Conservation (phyloP, 2,888 invertebrate genomes). For the Rhaphigaster nebulosa region DNA sequence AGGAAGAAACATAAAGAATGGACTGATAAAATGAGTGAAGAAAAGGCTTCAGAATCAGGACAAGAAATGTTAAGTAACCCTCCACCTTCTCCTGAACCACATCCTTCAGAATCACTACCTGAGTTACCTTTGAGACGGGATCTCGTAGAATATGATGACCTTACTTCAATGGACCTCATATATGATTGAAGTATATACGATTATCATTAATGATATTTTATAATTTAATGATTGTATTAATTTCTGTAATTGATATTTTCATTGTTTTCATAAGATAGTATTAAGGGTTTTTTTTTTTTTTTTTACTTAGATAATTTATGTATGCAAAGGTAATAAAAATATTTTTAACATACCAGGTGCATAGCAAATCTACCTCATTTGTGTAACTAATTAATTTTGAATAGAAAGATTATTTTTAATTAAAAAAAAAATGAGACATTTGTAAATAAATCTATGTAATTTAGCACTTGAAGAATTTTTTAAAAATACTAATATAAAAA, state of each 20-base stretch:
- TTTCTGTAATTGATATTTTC: conserved; percentile 13
- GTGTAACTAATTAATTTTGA: background rate
- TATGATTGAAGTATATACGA: conserved; percentile 26
- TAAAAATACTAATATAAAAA: background rate
- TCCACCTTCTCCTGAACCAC: conserved; percentile 62
- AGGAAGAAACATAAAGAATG: background rate
- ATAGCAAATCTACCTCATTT: background rate
- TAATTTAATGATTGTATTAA: background rate
- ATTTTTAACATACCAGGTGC: background rate
- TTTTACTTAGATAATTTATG: background rate
- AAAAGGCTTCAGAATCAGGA: conserved; percentile 53
- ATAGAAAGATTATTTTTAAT: background rate
- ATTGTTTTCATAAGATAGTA: background rate
- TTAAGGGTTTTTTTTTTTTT: background rate
- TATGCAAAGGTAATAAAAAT: conserved; percentile 12
- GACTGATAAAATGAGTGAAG: conserved; percentile 46
- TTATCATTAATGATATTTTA: conserved; percentile 16
- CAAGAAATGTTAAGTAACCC: conserved; percentile 61
- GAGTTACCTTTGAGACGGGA: conserved; percentile 59
- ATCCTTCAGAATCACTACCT: conserved; percentile 53
- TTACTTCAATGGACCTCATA: conserved; percentile 56
- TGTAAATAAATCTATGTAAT: too few species aligned
- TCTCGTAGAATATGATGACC: conserved; percentile 55
- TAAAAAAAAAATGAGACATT: background rate
- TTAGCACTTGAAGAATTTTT: background rate